Evolutionary conservation across 2,888 invertebrate genomes (phyloP), one percentile per base, ranked within the genome.

Genomic region (Pheosia tremula): DNA sequence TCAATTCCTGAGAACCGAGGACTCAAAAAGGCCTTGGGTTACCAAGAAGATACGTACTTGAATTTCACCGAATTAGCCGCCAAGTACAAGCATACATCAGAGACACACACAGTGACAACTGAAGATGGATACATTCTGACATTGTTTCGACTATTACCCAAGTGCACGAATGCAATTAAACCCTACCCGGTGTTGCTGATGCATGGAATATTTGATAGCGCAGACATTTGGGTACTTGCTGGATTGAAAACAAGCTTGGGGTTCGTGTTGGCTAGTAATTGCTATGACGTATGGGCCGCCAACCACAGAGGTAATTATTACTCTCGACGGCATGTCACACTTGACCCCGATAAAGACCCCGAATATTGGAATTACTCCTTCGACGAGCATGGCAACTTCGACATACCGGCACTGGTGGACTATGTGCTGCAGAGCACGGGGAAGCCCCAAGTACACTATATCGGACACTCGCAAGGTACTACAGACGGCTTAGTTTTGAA

Each of bases 381-480:
- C 88, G 96, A 97, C 79, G 96, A 97, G 82, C 95, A 96, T 82
- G 97, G 96, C 0, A 77, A 89, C 55, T 95, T 94, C 73, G 97
- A 98, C 82, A 64, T 97, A 2, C 96, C 97, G 7, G 95, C 96
- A 0, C 95, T 95, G 81, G 94, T 90, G 6, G 88, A 91, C 68
- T 84, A 83, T 58, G 76, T 91, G 11, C 65, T 88, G 2, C 59
- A 69, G 0, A 58, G 64, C 5, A 96, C 96, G 0, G 91, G 93
- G 3, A 87, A 93, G 50, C 69, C 91, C 0, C 88, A 95, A 62
- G 68, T 97, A 0, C 94, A 94, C 72, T 96, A 96, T 79, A 85
- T 96, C 7, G 97, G 96, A 2, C 96, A 97, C 80, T 97, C 96
- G 7, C 95, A 94, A 84, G 97, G 97, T 37, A 95, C 95, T 0